Evolutionary conservation across 2,113 vertebrate genomes (phyloP).

Genomic region (Amphiprion percula): DNA sequence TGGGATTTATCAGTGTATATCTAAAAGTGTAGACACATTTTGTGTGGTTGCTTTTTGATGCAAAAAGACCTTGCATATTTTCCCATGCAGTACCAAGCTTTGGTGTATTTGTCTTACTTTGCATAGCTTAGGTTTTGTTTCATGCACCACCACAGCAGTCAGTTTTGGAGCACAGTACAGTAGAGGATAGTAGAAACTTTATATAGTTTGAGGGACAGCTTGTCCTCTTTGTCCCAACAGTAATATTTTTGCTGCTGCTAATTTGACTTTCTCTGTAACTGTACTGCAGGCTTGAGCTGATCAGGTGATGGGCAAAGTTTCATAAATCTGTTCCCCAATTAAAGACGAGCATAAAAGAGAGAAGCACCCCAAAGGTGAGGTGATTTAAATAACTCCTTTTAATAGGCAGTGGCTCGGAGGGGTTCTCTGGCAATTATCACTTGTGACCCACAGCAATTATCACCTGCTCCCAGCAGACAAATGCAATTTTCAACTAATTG

Average conservation of each 20-base stretch:
- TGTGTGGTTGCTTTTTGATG: not conserved
- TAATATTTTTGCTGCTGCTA: constrained; percentile 2
- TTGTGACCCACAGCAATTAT: constrained; percentile 92
- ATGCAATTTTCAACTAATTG: constrained; percentile 93
- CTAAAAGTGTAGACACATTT: too few species aligned
- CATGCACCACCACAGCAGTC: not conserved
- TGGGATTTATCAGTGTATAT: too few species aligned
- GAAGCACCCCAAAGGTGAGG: constrained; percentile 78
- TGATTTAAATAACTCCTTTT: constrained; percentile 93
- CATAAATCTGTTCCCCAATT: constrained; percentile 73
- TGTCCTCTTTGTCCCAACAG: not conserved
- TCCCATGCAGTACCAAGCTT: not conserved
- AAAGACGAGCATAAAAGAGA: constrained; percentile 60
- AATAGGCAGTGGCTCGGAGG: constrained; percentile 87
- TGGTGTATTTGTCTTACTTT: constrained; percentile 1
- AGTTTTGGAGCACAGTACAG: not conserved
- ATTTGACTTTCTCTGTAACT: constrained; percentile 5
- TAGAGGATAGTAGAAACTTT: not conserved
- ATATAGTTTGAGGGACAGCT: not conserved
- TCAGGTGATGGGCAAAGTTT: constrained; percentile 63
- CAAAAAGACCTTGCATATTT: not conserved
- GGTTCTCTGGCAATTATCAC: constrained; percentile 91
- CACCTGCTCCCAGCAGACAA: constrained; percentile 87
- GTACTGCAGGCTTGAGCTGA: constrained; percentile 25
- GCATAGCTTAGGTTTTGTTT: not conserved